Evolutionary conservation across 2,888 invertebrate genomes (phyloP).

Genomic region (Pachycephus smyrnensis): DNA sequence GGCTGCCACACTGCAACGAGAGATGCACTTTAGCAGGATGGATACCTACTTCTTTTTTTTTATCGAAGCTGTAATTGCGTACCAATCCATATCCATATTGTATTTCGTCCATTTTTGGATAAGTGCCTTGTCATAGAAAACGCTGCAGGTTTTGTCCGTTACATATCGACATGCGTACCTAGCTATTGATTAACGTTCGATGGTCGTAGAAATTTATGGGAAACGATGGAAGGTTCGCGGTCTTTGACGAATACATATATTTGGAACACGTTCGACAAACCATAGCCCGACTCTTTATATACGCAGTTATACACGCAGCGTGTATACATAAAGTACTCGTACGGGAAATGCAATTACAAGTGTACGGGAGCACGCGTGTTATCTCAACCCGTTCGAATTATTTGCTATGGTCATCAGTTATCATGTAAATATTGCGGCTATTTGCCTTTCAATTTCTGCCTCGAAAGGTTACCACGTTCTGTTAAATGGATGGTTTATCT

Average conservation of each 20-base stretch:
- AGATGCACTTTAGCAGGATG: not conserved
- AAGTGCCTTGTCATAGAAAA: not conserved
- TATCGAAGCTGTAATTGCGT: not conserved
- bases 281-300: not conserved
- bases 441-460: constrained; percentile 5
- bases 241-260: not conserved
- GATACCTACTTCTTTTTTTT: not conserved
- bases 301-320: not conserved
- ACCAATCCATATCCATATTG: no score
- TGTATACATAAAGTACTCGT: not conserved
- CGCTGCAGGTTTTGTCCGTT: not conserved
- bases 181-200: not conserved
- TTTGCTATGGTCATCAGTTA: constrained; percentile 4
- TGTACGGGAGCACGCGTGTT: not conserved
- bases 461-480: not conserved
- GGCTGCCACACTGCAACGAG: not conserved
- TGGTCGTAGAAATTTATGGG: not conserved
- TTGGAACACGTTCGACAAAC: not conserved
- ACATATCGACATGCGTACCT: not conserved
- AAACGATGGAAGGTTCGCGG: not conserved
- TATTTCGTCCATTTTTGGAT: not conserved
- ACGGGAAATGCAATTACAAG: constrained; percentile 6
- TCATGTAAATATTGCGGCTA: constrained; percentile 12
- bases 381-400: constrained; percentile 1
- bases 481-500: not conserved